A percentile compares a stretch with the other conserved stretches of the same genome.
phyloP scores from a whole-genome alignment of 2,888 invertebrate genomes.

The Coremacera marginata region DNA sequence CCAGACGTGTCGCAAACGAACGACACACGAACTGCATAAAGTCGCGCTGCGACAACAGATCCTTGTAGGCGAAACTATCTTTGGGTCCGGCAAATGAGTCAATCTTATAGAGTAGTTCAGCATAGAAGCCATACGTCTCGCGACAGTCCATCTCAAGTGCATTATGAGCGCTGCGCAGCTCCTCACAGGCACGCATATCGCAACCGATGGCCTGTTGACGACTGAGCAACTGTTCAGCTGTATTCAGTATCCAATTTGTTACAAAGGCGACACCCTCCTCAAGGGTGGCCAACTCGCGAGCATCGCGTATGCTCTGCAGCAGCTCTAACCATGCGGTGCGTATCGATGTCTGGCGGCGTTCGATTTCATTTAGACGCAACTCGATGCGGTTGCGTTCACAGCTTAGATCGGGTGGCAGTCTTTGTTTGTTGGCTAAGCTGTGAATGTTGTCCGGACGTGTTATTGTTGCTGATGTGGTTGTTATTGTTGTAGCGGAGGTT shows the following conservation, averaged over 20 bases:
- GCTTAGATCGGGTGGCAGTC: conserved; percentile 74
- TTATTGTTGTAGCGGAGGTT: conserved; percentile 5
- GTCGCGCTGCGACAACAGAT: conserved; percentile 79
- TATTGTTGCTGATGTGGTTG: conserved; percentile 34
- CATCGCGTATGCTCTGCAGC: conserved; percentile 73
- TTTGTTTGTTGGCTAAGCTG: conserved; percentile 46
- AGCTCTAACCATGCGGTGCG: conserved; percentile 75
- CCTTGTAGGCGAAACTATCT: conserved; percentile 70
- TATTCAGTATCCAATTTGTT: conserved; percentile 82
- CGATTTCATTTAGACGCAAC: conserved; percentile 72
- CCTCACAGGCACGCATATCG: conserved; percentile 79
- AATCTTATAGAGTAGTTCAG: conserved; percentile 81
- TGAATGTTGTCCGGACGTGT: conserved; percentile 34
- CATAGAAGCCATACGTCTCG: conserved; percentile 84
- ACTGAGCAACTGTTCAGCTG: conserved; percentile 80
- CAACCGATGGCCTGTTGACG: conserved; percentile 80
- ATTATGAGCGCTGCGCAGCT: conserved; percentile 80
- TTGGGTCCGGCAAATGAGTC: conserved; percentile 72
- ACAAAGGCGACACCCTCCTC: conserved; percentile 79
- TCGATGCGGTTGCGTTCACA: conserved; percentile 75
- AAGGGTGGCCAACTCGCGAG: conserved; percentile 74
- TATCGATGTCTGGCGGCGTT: conserved; percentile 74
- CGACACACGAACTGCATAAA: conserved; percentile 87
- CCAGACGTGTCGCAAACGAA: conserved; percentile 81
- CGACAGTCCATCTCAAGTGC: conserved; percentile 81